Evolutionary conservation across 2,888 invertebrate genomes (phyloP).

Genomic region (Drosophila mimica): DNA sequence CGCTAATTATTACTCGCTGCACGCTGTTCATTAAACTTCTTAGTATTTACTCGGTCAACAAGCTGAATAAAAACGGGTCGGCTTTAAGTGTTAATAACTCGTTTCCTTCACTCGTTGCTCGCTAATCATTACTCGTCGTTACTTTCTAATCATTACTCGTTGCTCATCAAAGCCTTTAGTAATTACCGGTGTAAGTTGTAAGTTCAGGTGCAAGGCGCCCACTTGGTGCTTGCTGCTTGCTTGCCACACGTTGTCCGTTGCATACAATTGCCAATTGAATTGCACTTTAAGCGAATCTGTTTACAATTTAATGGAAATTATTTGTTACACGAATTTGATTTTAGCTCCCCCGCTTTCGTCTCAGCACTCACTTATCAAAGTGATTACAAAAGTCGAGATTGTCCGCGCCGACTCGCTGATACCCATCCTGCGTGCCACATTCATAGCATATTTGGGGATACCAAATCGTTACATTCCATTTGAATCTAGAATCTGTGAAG

Average conservation of each 20-base stretch:
- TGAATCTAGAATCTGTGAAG: constrained; percentile 6
- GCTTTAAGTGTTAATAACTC: constrained; percentile 2
- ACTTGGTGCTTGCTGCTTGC: not conserved
- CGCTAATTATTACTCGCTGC: not conserved
- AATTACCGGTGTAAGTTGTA: not conserved
- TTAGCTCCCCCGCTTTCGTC: constrained; percentile 8
- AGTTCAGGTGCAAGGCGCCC: not conserved
- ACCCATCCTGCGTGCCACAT: not conserved
- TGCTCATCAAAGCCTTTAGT: not conserved
- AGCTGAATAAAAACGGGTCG: not conserved
- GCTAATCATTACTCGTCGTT: too few relatives aligned
- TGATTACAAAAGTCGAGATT: constrained; percentile 2
- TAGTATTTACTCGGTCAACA: not conserved
- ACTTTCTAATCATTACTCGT: too few relatives aligned
- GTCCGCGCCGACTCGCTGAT: not conserved
- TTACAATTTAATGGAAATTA: constrained; percentile 2
- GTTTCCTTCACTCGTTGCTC: not conserved
- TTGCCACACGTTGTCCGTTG: not conserved
- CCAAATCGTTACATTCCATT: not conserved
- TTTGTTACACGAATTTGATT: constrained; percentile 24
- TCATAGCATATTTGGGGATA: not conserved
- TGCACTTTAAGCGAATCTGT: not conserved
- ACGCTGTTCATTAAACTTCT: not conserved
- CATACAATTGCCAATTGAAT: not conserved
- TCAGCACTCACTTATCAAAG: not conserved